Conservation (phyloP, 2,797 vertebrate species). For the Pteropus rufus region DNA sequence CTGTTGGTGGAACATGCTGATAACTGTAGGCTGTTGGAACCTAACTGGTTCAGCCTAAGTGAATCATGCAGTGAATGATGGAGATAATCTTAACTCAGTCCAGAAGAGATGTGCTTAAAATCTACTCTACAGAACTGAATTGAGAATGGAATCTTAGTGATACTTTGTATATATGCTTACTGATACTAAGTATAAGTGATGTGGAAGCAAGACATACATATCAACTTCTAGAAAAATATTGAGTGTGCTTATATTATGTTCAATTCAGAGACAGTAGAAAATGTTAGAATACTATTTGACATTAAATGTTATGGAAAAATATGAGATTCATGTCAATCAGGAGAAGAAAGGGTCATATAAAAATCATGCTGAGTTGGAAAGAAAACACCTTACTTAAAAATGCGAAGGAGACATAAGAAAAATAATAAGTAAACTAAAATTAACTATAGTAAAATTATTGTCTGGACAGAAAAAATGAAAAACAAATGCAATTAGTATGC, state of each 20-base stretch:
- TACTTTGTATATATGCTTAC: background rate
- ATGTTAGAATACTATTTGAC: background rate
- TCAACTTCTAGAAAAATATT: background rate
- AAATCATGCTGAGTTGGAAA: background rate
- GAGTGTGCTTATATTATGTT: background rate
- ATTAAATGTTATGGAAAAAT: background rate
- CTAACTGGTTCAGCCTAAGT: background rate
- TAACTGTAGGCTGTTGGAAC: background rate
- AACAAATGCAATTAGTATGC: background rate
- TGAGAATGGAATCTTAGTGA: background rate
- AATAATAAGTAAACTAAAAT: background rate
- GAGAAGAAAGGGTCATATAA: background rate
- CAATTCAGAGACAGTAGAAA: background rate
- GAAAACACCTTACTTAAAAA: background rate
- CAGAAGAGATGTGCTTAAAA: background rate
- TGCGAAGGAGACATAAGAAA: background rate
- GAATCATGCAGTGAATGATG: background rate
- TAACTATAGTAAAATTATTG: background rate
- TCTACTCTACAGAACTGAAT: background rate
- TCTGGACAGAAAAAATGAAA: background rate
- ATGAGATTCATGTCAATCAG: background rate
- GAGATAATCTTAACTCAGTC: background rate
- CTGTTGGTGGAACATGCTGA: background rate
- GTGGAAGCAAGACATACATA: background rate
- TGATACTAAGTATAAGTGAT: background rate